phyloP scores from a whole-genome alignment of 2,113 vertebrate genomes.

The Scomber japonicus region DNA sequence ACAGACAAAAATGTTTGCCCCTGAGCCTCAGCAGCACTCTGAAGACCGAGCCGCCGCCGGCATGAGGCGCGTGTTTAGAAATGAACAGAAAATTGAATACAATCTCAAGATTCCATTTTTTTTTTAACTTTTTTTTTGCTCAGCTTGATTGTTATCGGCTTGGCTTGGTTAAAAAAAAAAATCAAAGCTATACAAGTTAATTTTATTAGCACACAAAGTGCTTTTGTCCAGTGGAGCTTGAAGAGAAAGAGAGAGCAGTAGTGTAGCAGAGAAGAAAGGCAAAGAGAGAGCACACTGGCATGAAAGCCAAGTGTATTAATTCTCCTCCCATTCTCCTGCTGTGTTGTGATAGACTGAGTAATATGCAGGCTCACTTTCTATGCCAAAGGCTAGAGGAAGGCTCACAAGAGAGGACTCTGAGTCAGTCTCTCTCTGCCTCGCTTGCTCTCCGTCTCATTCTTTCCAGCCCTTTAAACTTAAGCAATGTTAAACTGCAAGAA shows the following conservation, averaged over 20 bases:
- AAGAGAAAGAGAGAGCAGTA: constrained; percentile 54
- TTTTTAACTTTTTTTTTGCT: neutral
- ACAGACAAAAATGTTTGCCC: constrained; percentile 61
- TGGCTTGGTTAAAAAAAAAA: neutral
- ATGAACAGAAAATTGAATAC: constrained; percentile 41
- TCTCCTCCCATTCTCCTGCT: constrained; percentile 74
- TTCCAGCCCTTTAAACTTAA: constrained; percentile 55
- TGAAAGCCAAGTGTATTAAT: constrained; percentile 74
- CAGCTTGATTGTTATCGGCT: constrained; percentile 33
- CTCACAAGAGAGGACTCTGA: constrained; percentile 67
- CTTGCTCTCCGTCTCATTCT: constrained; percentile 33
- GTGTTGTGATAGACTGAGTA: constrained; percentile 78
- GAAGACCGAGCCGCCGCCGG: constrained; percentile 33
- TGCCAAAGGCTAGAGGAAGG: constrained; percentile 73
- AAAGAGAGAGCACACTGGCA: constrained; percentile 55
- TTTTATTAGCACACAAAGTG: constrained; percentile 74
- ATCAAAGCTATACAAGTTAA: constrained; percentile 55
- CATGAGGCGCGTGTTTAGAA: constrained; percentile 29
- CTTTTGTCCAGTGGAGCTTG: constrained; percentile 69
- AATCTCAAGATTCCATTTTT: constrained; percentile 33
- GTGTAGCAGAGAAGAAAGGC: constrained; percentile 47
- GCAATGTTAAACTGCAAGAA: constrained; percentile 54
- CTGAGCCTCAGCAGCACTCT: constrained; percentile 48
- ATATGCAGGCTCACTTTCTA: constrained; percentile 81
- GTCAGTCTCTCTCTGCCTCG: constrained; percentile 53